phyloP scores from a whole-genome alignment of 2,888 invertebrate genomes.

The Elmis aenea region DNA sequence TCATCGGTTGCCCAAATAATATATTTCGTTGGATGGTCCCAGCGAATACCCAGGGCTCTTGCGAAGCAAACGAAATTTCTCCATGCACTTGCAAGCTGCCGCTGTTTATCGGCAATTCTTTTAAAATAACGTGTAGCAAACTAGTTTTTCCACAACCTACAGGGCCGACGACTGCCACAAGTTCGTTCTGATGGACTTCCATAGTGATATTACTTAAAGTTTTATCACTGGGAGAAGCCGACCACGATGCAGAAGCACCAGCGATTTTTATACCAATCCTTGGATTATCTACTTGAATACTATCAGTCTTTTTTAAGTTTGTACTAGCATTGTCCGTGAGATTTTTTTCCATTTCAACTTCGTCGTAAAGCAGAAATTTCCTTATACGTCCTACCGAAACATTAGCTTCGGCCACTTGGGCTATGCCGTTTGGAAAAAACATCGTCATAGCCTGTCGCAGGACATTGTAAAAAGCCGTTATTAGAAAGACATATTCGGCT shows the following conservation, averaged over 20 bases:
- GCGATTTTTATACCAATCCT: no score
- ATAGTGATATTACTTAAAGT: no score
- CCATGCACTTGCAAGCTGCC: conserved; percentile 66
- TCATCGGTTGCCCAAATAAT: conserved; percentile 74
- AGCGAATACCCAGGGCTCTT: conserved; percentile 80
- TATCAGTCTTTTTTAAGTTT: no score
- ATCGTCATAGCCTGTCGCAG: conserved; percentile 68
- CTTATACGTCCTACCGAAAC: conserved; percentile 58
- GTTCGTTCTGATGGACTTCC: no score
- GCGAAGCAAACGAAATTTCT: conserved; percentile 69
- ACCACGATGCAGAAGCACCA: no score
- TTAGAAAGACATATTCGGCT: conserved; percentile 67
- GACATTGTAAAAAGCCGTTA: conserved; percentile 69
- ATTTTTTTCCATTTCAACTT: no score
- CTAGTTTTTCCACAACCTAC: conserved; percentile 60
- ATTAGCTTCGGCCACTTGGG: conserved; percentile 57
- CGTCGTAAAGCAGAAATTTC: conserved; percentile 58
- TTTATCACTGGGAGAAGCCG: no score
- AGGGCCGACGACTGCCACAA: conserved; percentile 55
- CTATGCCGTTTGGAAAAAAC: conserved; percentile 65
- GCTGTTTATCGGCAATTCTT: conserved; percentile 62
- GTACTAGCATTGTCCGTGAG: no score
- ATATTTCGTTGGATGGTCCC: conserved; percentile 88
- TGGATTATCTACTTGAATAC: no score
- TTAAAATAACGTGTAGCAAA: conserved; percentile 54